A percentile compares a stretch with the other conserved stretches of the same genome.
Conservation (phyloP, 2,888 invertebrate genomes). For the Prionchulus punctatus region DNA sequence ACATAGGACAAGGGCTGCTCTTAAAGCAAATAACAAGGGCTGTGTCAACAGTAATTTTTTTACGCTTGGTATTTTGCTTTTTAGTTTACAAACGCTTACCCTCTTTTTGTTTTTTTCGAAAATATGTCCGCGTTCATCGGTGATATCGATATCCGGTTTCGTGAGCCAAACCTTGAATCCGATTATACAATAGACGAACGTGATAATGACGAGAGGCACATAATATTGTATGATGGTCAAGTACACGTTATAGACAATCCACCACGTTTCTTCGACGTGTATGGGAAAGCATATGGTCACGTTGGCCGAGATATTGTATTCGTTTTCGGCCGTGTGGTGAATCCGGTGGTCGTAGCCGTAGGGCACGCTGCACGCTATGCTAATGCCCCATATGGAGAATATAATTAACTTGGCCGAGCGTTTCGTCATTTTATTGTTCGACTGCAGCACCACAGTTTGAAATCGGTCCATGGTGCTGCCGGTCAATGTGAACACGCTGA, state of each 20-base stretch:
- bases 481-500: slow-evolving; percentile 71
- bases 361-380: slow-evolving; percentile 19
- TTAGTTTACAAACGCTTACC: no score
- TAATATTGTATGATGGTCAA: slow-evolving; percentile 45
- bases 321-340: background rate
- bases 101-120: slow-evolving; percentile 64
- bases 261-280: slow-evolving; percentile 7
- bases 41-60: no score
- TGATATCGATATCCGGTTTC: slow-evolving; percentile 36
- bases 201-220: slow-evolving; percentile 59
- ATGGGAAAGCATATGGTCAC: slow-evolving; percentile 3
- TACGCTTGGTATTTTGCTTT: no score
- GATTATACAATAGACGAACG: slow-evolving; percentile 61
- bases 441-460: slow-evolving; percentile 33
- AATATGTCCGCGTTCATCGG: slow-evolving; percentile 48
- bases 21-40: no score
- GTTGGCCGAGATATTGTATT: background rate
- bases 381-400: slow-evolving; percentile 19
- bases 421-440: background rate
- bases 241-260: slow-evolving; percentile 20
- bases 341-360: slow-evolving; percentile 16
- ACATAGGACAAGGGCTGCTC: no score
- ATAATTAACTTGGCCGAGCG: slow-evolving; percentile 12
- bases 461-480: slow-evolving; percentile 72
- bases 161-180: slow-evolving; percentile 61